Evolutionary conservation across 2,888 invertebrate species (phyloP), one percentile per base, ranked within the genome.

Genomic region (Erebia epiphron): DNA sequence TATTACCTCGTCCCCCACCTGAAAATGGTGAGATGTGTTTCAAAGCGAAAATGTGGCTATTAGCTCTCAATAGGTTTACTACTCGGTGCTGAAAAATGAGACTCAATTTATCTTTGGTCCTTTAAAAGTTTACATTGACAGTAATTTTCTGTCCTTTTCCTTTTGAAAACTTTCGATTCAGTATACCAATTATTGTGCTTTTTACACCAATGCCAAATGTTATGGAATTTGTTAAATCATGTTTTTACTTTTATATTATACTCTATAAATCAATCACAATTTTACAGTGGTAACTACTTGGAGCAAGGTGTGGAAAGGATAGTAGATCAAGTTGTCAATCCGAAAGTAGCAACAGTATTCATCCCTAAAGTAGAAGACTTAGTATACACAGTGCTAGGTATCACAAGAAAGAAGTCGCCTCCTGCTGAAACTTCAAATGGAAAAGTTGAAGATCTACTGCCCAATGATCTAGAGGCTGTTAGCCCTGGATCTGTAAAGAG

Each of bases 311-410:
- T 99, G 2, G 98, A 98, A 86, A 95, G 98, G 76, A 98, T 99
- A 75, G 98, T 99, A 0, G 98, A 98, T 84, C 99, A 99, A 94
- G 98, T 98, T 0, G 98, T 99, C 0, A 98, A 98, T 87, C 98
- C 98, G 0, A 98, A 98, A 93, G 97, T 98, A 9, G 95, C 96
- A 75, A 95, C 97, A 2, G 95, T 97, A 13, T 98, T 98, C 85
- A 96, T 97, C 83, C 97, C 98, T 0, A 96, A 97, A 94, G 97
- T 99, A 10, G 98, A 98, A 87, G 97, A 98, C 80, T 95, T 98
- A 16, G 97, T 98, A 0, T 98, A 98, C 83, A 97, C 96, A 85
- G 97, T 96, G 86, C 90, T 98, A 60, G 98, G 98, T 0, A 95
- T 98, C 65, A 95, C 97, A 69, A 95, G 95, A 77, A 97, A 97